Evolutionary conservation across 2,113 vertebrate species (phyloP).

Genomic region (Strix uralensis): DNA sequence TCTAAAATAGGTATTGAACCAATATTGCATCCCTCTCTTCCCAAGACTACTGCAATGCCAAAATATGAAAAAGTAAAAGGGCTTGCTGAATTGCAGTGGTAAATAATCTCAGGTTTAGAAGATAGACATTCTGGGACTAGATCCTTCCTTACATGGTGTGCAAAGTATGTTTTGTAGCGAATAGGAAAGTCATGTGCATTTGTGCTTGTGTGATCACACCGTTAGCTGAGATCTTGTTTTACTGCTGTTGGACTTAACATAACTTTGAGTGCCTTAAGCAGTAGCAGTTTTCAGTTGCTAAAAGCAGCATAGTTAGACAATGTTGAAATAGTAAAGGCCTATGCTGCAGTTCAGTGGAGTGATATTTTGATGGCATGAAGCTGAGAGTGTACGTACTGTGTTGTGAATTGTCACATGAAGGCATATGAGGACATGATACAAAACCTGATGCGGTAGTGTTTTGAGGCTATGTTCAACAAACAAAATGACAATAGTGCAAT

Average conservation of each 20-base stretch:
- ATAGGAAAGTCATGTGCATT: neutral
- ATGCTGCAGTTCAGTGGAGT: neutral
- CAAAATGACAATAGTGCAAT: neutral
- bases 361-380: neutral
- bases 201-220: neutral
- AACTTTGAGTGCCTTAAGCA: rapidly evolving
- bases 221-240: neutral
- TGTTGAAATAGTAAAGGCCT: neutral
- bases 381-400: neutral
- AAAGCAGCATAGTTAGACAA: neutral
- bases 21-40: neutral
- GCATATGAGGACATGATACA: neutral
- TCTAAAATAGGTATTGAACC: neutral
- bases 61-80: neutral
- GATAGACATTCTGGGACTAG: neutral
- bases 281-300: neutral
- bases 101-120: neutral
- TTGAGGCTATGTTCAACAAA: neutral
- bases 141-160: neutral
- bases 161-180: neutral
- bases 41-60: neutral
- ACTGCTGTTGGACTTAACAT: neutral
- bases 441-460: rapidly evolving
- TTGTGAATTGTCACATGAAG: neutral
- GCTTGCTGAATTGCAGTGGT: neutral